Percentiles rank a stretch among this genome's conserved stretches.
phyloP scores from a whole-genome alignment of 2,888 invertebrate genomes.

The Hydraecia micacea region DNA sequence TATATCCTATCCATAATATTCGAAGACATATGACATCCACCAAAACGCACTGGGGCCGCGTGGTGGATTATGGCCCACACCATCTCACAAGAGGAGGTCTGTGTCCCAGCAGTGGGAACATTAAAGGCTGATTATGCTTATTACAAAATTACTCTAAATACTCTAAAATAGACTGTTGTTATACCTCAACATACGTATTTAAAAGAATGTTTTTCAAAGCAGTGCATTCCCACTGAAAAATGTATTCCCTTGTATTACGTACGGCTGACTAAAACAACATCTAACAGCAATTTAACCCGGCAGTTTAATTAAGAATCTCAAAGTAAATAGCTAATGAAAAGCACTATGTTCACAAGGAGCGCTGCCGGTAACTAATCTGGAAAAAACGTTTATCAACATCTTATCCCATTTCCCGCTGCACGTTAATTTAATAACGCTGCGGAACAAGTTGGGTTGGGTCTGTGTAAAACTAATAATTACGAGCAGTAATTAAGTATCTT shows the following conservation, averaged over 20 bases:
- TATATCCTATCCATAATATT: no score
- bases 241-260: not conserved
- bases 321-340: slow-evolving; percentile 25
- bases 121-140: not conserved
- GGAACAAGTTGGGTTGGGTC: slow-evolving; percentile 51
- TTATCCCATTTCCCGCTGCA: slow-evolving; percentile 60
- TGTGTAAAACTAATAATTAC: slow-evolving; percentile 66
- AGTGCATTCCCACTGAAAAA: not conserved
- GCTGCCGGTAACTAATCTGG: slow-evolving; percentile 43
- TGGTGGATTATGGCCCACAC: not conserved
- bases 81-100: not conserved
- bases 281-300: not conserved
- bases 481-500: slow-evolving; percentile 33
- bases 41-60: not conserved
- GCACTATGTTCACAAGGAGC: slow-evolving; percentile 14
- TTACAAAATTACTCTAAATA: not conserved
- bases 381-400: slow-evolving; percentile 62
- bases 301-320: slow-evolving; percentile 28
- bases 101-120: not conserved
- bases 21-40: not conserved
- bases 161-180: not conserved
- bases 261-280: slow-evolving; percentile 1
- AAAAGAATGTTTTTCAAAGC: not conserved
- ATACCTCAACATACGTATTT: not conserved
- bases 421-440: slow-evolving; percentile 68